Conservation (phyloP, 30 jellyfish, hydroid and myxozoan genomes). For the Hydra vulgaris region DNA sequence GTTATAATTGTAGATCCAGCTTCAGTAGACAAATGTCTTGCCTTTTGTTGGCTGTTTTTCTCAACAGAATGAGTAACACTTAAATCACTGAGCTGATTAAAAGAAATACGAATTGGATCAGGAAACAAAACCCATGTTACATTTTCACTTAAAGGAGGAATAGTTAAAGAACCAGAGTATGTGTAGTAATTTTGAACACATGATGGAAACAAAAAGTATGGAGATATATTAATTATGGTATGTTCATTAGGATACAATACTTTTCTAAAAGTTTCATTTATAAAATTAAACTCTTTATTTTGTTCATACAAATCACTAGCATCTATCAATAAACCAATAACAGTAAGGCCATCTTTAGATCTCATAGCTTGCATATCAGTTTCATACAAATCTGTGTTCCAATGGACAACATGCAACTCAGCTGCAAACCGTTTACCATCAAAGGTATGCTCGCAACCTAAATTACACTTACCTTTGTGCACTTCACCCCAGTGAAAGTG, state of each 20-base stretch:
- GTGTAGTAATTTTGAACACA: conserved; percentile 51
- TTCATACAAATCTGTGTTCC: conserved; percentile 38
- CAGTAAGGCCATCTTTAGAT: conserved; percentile 72
- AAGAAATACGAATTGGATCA: conserved; percentile 53
- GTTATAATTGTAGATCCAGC: conserved; percentile 30
- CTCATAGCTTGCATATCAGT: conserved; percentile 48
- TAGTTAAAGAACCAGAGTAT: conserved; percentile 92
- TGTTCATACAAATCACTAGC: conserved; percentile 32
- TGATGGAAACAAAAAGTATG: conserved; percentile 59
- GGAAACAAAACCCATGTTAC: conserved; percentile 86
- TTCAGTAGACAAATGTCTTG: background rate
- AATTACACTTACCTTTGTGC: conserved; percentile 20
- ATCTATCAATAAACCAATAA: conserved; percentile 69
- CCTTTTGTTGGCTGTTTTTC: conserved; percentile 8
- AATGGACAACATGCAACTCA: conserved; percentile 81
- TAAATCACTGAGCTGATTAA: conserved; percentile 39
- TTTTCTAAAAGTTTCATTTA: conserved; percentile 23
- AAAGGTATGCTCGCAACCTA: conserved; percentile 79
- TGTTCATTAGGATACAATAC: conserved; percentile 37
- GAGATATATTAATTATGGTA: conserved; percentile 34
- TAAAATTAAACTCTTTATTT: conserved; percentile 39
- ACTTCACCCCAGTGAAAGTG: conserved; percentile 85
- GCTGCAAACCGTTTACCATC: conserved; percentile 65
- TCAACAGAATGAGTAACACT: conserved; percentile 44
- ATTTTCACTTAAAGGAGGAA: conserved; percentile 84